Base-by-base conservation (phyloP, 2,888 invertebrate genomes). In the Pseudeuparius sepicola region DNA sequence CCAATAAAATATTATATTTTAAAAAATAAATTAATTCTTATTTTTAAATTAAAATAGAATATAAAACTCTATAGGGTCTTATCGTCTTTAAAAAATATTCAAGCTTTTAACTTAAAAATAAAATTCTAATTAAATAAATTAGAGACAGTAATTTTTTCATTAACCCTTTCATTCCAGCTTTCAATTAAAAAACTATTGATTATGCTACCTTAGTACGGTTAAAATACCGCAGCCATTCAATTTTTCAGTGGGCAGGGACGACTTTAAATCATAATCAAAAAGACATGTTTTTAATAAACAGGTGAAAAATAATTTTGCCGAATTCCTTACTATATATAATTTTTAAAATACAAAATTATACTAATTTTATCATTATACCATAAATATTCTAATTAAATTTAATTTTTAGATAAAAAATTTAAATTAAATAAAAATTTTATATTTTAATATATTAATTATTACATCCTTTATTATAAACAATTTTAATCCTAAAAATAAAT, bases 141-240 rank as follows among this genome's bases (percentile, higher is more conserved):
- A 65, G 66, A 75, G 65, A 76, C 70, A 75, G 69, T 55, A 56
- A 60, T 67, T 71, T 68, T 69, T 51, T 75, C 71, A 73, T 78
- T 59, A 61, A 74, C 71, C 73, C 78, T 53, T 81, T 81, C 78
- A 82, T 82, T 65, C 78, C 60, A 80, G 79, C 70, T 73, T 70
- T 60, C 67, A 81, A 77, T 82, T 77, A 82, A 79, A 69, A 77
- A 71, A 75, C 78, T 73, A 80, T 66, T 75, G 65, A 75, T 79
- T 79, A 76, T 77, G 78, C 76, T 81, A 79, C 78, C 76, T 79
- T 79, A 70, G 77, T 71, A 79, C 77, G 71, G 75, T 79, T 68
- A 78, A 67, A 57, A 70, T 79, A 78, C 76, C 71, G 78, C 79
- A 73, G 78, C 79, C 73, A 73, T 81, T 81, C 64, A 79, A 75